Conservation (phyloP, 1,140 invertebrate genomes). For the Coptotermes formosanus region DNA sequence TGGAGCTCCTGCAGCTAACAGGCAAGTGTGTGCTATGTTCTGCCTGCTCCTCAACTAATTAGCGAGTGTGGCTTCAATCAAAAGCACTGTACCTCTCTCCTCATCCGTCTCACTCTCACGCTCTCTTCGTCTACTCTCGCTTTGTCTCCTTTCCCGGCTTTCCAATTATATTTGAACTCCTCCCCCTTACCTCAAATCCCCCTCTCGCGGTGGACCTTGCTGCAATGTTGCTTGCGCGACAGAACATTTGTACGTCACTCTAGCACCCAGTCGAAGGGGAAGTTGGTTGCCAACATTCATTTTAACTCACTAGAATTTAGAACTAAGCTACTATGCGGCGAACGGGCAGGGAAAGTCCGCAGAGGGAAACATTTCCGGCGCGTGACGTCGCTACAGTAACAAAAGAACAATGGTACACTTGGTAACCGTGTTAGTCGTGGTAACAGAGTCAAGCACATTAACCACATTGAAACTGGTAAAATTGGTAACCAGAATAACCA, state of each 20-base stretch:
- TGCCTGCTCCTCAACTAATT: constrained; percentile 28
- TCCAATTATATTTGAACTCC: constrained; percentile 31
- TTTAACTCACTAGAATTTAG: neutral
- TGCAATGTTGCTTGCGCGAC: neutral
- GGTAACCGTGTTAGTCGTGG: too few relatives aligned
- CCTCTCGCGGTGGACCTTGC: neutral
- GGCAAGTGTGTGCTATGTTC: constrained; percentile 30
- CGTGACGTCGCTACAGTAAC: too few relatives aligned
- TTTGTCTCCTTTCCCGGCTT: constrained; percentile 26
- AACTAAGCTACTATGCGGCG: neutral
- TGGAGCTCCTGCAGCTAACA: neutral
- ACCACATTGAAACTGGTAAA: too few relatives aligned
- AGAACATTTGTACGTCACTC: constrained; percentile 15
- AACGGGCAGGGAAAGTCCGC: too few relatives aligned
- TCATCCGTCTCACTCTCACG: neutral
- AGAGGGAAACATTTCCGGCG: too few relatives aligned
- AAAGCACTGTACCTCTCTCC: constrained; percentile 22
- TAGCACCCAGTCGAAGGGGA: constrained; percentile 24
- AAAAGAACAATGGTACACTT: too few relatives aligned
- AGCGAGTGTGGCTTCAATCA: constrained; percentile 34
- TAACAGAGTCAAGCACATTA: too few relatives aligned
- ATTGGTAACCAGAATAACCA: too few relatives aligned
- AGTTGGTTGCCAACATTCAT: neutral
- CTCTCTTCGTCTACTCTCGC: constrained; percentile 24
- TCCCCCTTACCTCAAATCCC: constrained; percentile 21